Conservation (phyloP, 2,797 vertebrate species). For the Catostomus latipinnis region DNA sequence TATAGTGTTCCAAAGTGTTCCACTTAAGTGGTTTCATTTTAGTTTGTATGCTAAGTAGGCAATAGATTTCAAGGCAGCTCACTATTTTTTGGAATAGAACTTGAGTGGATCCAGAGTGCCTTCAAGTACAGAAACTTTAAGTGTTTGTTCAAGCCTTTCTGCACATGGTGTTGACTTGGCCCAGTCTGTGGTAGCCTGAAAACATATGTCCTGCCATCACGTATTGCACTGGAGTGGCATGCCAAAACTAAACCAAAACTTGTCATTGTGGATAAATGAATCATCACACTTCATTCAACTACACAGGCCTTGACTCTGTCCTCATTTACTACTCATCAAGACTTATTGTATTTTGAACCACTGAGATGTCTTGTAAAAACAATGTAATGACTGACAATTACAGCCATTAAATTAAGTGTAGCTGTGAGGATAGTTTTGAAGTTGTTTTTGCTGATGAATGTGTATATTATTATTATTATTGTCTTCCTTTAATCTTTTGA, state of each 20-base stretch:
- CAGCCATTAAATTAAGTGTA: neutral
- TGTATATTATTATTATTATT: neutral
- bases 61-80: too few relatives aligned
- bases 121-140: conserved; percentile 10
- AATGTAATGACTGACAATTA: conserved; percentile 6
- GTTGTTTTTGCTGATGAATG: conserved; percentile 9
- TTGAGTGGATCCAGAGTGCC: neutral
- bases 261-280: neutral
- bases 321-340: neutral
- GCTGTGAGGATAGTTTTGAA: too few relatives aligned
- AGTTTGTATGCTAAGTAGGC: too few relatives aligned
- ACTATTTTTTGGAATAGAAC: too few relatives aligned
- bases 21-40: too few relatives aligned
- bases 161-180: neutral
- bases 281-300: neutral
- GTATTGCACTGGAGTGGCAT: neutral
- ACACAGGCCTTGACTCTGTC: neutral
- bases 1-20: too few relatives aligned
- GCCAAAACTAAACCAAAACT: neutral
- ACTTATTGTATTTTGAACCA: neutral
- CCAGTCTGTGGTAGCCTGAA: conserved; percentile 7
- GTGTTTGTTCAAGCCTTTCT: conserved; percentile 9
- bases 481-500: conserved; percentile 13
- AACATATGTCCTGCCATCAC: neutral
- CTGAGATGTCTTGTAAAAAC: conserved; percentile 7